phyloP scores from a whole-genome alignment of 23 tunicate species.

The Ascidia mentula region DNA sequence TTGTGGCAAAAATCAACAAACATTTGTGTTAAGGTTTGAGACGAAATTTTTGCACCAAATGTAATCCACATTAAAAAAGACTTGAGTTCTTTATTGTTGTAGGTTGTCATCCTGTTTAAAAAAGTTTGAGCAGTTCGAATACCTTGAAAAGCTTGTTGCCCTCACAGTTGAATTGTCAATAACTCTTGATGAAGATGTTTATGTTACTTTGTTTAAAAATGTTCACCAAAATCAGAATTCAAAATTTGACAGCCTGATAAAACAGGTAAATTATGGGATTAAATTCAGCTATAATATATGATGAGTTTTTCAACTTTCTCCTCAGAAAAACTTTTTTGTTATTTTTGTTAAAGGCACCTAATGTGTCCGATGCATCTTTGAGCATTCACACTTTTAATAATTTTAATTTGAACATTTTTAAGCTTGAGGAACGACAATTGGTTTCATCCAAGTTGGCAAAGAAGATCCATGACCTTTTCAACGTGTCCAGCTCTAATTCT shows the following conservation, averaged over 20 bases:
- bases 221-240: neutral
- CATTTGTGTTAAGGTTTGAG: neutral
- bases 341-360: no score
- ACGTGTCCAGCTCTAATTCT: no score
- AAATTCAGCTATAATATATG: neutral
- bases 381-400: no score
- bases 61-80: no score
- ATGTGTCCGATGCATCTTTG: no score
- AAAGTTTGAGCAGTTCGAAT: neutral
- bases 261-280: neutral
- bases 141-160: neutral
- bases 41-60: neutral
- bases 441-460: no score
- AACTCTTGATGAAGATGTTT: neutral
- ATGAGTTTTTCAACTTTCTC: no score
- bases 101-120: neutral
- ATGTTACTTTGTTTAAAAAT: neutral
- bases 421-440: no score
- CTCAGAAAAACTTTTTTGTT: no score
- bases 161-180: neutral
- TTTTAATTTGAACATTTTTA: no score
- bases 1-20: no score
- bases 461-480: no score
- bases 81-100: neutral
- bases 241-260: neutral